A percentile compares a stretch with the other conserved stretches of the same genome.
Conservation (phyloP, 37 sponge, comb jelly and placozoan species). For the Agelas oroides region DNA sequence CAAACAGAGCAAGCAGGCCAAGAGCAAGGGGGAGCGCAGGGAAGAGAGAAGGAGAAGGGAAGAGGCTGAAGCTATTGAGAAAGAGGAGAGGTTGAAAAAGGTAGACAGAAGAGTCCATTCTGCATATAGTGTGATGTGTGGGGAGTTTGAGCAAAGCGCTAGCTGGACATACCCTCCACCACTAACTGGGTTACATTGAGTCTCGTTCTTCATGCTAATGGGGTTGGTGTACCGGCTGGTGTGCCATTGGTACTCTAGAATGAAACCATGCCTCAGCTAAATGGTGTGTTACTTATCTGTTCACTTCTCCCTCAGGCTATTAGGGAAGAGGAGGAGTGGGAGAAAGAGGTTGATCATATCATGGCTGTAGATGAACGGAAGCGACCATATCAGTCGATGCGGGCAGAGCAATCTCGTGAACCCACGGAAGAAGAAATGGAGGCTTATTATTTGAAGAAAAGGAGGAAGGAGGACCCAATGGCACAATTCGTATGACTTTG, state of each 20-base stretch:
- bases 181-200: too few species aligned
- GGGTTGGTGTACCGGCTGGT: too few species aligned
- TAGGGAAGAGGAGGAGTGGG: constrained; percentile 51
- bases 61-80: constrained; percentile 25
- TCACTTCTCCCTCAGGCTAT: constrained; percentile 57
- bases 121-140: too few species aligned
- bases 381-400: constrained; percentile 94
- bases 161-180: too few species aligned
- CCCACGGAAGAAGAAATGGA: constrained; percentile 99
- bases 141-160: too few species aligned
- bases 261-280: too few species aligned
- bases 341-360: constrained; percentile 61
- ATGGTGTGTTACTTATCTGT: too few species aligned
- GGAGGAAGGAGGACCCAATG: constrained; percentile 93
- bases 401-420: constrained; percentile 48
- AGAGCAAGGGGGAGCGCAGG: constrained; percentile 50
- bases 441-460: constrained; percentile 75
- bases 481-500: constrained; percentile 15
- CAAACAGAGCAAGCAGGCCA: constrained; percentile 32
- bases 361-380: constrained; percentile 87
- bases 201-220: too few species aligned
- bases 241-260: too few species aligned
- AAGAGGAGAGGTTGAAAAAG: constrained; percentile 55
- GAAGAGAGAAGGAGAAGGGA: constrained; percentile 33
- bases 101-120: too few species aligned